These are phyloP conservation scores for Eonycteris spelaea DNA, from an alignment of 2,113 vertebrate species.

Conservation along the genomic window DNA sequence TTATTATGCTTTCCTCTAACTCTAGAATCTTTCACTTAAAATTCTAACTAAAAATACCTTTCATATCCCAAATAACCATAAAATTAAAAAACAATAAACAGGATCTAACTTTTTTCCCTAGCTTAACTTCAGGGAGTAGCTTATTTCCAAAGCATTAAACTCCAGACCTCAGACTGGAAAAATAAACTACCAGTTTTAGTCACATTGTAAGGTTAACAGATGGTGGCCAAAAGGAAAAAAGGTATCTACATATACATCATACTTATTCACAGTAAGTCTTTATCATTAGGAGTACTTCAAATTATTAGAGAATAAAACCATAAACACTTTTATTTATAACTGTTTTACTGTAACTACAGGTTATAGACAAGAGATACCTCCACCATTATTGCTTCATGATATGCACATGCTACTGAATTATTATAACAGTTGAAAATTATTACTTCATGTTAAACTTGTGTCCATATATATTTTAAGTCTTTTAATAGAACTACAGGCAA, in stretches of 20 bases:
- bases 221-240: slow-evolving; percentile 34
- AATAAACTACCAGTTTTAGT: not conserved
- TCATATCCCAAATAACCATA: not conserved
- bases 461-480: not conserved
- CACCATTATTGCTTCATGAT: not conserved
- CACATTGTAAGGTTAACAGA: not conserved
- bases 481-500: not conserved
- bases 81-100: slow-evolving; percentile 40
- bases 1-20: not conserved
- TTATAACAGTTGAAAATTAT: not conserved
- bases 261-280: not conserved
- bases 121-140: not conserved
- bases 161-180: slow-evolving; percentile 43
- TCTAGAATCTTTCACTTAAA: slow-evolving; percentile 25
- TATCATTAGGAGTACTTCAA: slow-evolving; percentile 28
- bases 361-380: not conserved
- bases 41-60: slow-evolving; percentile 39
- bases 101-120: slow-evolving; percentile 38
- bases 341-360: not conserved
- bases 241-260: not conserved
- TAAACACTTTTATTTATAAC: not conserved
- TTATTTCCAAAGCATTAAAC: slow-evolving; percentile 6
- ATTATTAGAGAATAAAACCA: slow-evolving; percentile 1
- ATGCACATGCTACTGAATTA: not conserved
- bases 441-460: not conserved